phyloP scores from a whole-genome alignment of 2,888 invertebrate genomes.

The Achlya flavicornis region DNA sequence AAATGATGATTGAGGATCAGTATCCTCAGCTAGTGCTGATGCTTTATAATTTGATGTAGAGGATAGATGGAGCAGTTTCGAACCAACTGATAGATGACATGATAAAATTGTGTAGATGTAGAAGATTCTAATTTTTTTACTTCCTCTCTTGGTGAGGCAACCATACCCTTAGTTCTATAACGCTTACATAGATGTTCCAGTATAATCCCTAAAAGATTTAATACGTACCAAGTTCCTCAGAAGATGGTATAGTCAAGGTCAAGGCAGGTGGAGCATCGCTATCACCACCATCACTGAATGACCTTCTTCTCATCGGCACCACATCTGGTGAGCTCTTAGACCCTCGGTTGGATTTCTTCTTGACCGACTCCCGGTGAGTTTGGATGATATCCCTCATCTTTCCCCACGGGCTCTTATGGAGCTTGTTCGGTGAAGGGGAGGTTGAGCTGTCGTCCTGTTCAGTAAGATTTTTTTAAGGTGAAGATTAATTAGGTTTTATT shows the following conservation, averaged over 20 bases:
- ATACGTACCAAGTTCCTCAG: slow-evolving; percentile 79
- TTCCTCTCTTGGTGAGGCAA: too few species aligned
- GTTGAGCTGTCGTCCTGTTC: slow-evolving; percentile 78
- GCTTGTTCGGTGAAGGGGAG: slow-evolving; percentile 79
- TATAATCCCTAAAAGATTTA: not conserved
- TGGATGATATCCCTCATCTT: slow-evolving; percentile 91
- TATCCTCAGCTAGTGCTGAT: not conserved
- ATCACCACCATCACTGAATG: slow-evolving; percentile 76
- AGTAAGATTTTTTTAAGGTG: slow-evolving; percentile 22
- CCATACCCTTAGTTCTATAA: too few species aligned
- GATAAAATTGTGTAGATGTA: too few species aligned
- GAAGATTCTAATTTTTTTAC: too few species aligned
- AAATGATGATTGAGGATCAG: not conserved
- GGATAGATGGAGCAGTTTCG: too few species aligned
- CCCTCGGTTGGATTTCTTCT: slow-evolving; percentile 80
- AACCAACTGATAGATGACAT: too few species aligned
- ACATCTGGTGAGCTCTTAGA: slow-evolving; percentile 72
- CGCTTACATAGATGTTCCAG: not conserved
- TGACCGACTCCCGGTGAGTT: slow-evolving; percentile 87
- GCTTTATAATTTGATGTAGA: not conserved
- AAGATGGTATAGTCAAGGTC: slow-evolving; percentile 85
- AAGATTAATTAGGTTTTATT: too few species aligned
- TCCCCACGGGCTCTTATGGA: slow-evolving; percentile 89
- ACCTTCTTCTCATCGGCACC: slow-evolving; percentile 66
- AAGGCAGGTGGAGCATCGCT: slow-evolving; percentile 79